Evolutionary conservation across 2,888 invertebrate species (phyloP).

Genomic region (Bombyx huttoni): DNA sequence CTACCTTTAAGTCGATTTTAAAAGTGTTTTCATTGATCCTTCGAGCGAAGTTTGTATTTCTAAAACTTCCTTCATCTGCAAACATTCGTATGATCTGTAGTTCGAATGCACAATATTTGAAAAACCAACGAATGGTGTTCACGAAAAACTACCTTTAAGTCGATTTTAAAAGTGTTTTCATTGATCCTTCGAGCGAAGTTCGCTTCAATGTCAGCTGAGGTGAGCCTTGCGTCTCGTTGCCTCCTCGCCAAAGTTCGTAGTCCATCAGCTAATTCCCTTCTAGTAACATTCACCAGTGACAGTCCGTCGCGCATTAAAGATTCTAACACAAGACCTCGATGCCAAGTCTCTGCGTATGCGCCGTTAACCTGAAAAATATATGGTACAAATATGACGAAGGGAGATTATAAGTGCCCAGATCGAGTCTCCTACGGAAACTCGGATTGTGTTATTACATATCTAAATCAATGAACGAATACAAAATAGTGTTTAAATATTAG

Average conservation of each 20-base stretch:
- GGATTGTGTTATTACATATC: too few species aligned
- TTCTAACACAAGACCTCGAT: conserved; percentile 59
- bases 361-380: conserved; percentile 67
- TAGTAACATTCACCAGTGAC: conserved; percentile 63
- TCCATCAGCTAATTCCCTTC: conserved; percentile 68
- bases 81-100: conserved; percentile 10
- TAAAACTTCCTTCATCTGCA: conserved; percentile 72
- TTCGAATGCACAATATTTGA: not conserved
- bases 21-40: conserved; percentile 49
- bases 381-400: not conserved
- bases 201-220: conserved; percentile 45
- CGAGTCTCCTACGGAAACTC: too few species aligned
- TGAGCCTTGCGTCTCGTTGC: conserved; percentile 47
- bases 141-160: conserved; percentile 39
- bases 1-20: conserved; percentile 53
- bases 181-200: conserved; percentile 41
- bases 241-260: conserved; percentile 48
- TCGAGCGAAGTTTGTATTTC: conserved; percentile 53
- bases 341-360: conserved; percentile 76
- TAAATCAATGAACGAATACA: too few species aligned
- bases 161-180: conserved; percentile 52
- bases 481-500: too few species aligned
- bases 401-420: too few species aligned
- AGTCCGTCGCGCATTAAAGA: conserved; percentile 63
- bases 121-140: not conserved